Conservation (phyloP, 2,888 invertebrate genomes). For the Prosopocoilus inquinatus region DNA sequence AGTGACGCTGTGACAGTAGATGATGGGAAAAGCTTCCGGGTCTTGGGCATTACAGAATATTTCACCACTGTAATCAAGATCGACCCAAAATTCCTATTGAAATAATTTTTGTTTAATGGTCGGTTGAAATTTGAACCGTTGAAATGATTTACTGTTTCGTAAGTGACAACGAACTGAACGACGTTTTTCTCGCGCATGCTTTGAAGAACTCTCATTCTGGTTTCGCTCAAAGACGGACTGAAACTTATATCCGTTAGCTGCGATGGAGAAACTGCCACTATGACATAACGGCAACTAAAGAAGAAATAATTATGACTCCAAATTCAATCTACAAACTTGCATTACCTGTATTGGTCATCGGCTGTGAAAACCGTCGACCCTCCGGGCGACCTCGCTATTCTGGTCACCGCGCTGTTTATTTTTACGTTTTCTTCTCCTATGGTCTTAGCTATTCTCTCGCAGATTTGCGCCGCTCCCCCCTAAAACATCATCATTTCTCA, state of each 20-base stretch:
- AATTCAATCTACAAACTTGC: constrained; percentile 4
- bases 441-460: background rate
- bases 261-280: constrained; percentile 33
- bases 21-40: constrained; percentile 25
- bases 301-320: background rate
- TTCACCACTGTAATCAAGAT: constrained; percentile 32
- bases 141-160: constrained; percentile 26
- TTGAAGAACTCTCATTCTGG: constrained; percentile 18
- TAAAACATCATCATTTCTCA: background rate
- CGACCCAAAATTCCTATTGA: constrained; percentile 36
- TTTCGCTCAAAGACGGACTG: constrained; percentile 28
- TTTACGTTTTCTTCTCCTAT: background rate
- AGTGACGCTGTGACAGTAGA: constrained; percentile 30
- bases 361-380: background rate
- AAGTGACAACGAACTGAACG: constrained; percentile 36
- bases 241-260: constrained; percentile 33
- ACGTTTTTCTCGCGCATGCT: constrained; percentile 23
- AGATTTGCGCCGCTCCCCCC: background rate
- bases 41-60: constrained; percentile 26
- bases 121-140: background rate
- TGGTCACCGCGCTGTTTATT: background rate
- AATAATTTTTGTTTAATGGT: constrained; percentile 1
- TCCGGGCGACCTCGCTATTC: background rate
- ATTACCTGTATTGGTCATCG: constrained; percentile 24
- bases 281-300: constrained; percentile 31